phyloP scores from a whole-genome alignment of 2,113 vertebrate genomes.

The human region DNA sequence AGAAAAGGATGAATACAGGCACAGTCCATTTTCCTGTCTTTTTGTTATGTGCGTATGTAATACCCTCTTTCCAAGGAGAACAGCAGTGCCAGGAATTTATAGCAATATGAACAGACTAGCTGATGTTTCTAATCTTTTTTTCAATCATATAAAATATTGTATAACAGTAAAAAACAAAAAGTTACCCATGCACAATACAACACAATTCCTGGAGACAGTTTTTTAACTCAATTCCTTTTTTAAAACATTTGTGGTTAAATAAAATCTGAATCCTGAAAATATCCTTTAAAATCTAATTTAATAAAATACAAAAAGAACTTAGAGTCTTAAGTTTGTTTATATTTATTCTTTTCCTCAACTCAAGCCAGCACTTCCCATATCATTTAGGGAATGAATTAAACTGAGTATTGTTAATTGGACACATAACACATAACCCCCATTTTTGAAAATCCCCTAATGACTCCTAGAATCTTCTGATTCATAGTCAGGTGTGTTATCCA shows the following conservation, averaged over 20 bases:
- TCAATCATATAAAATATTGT: not conserved
- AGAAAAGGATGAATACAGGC: not conserved
- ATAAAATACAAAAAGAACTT: not conserved
- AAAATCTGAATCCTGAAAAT: conserved; percentile 46
- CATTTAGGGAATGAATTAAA: conserved; percentile 18
- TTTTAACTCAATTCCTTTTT: conserved; percentile 41
- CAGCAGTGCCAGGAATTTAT: not conserved
- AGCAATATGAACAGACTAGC: not conserved
- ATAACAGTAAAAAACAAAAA: not conserved
- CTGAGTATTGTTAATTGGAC: not conserved
- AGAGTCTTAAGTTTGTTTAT: not conserved
- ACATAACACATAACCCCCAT: not conserved
- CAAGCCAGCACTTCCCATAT: not conserved
- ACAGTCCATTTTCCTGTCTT: not conserved
- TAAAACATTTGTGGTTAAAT: conserved; percentile 37
- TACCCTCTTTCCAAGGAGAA: not conserved
- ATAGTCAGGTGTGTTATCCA: too few species aligned
- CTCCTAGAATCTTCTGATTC: too few species aligned
- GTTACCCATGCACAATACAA: not conserved
- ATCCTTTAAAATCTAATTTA: conserved; percentile 30
- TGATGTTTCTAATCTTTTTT: not conserved
- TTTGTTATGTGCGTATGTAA: not conserved
- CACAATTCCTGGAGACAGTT: not conserved
- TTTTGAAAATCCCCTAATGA: not conserved
- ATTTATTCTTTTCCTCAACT: not conserved